These are phyloP conservation scores for Hippoglossus stenolepis DNA, from an alignment of 2,113 vertebrate genomes.

Conservation along the genomic window DNA sequence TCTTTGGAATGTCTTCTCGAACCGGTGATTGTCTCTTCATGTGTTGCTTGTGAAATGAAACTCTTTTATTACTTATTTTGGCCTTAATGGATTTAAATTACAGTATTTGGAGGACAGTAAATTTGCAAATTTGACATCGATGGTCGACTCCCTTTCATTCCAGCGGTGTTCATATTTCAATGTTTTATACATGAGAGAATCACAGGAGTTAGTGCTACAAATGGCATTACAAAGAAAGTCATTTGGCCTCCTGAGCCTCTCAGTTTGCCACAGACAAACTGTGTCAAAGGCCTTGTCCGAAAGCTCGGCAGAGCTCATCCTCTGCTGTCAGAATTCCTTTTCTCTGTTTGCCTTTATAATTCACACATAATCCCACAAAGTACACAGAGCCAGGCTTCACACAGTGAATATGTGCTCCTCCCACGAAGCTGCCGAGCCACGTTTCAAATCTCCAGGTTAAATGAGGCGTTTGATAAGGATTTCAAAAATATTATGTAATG, in stretches of 20 bases:
- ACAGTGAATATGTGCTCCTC: neutral
- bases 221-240: neutral
- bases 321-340: slow-evolving; percentile 27
- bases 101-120: too few species aligned
- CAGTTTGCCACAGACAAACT: neutral
- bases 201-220: neutral
- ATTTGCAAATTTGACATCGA: too few species aligned
- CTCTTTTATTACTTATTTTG: neutral
- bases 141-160: neutral
- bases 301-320: slow-evolving; percentile 35
- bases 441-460: slow-evolving; percentile 4
- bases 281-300: slow-evolving; percentile 27
- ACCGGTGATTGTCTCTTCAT: too few species aligned
- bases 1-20: too few species aligned
- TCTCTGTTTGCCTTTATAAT: slow-evolving; percentile 21
- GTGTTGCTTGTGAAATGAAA: too few species aligned
- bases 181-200: neutral
- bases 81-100: neutral
- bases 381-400: neutral
- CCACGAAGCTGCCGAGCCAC: neutral
- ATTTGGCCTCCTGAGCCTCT: neutral
- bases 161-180: neutral
- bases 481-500: slow-evolving; percentile 10
- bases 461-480: slow-evolving; percentile 12
- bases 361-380: neutral